Evolutionary conservation across 2,888 invertebrate genomes (phyloP), one percentile per base, ranked within the genome.

Genomic region (Laothoe populi): DNA sequence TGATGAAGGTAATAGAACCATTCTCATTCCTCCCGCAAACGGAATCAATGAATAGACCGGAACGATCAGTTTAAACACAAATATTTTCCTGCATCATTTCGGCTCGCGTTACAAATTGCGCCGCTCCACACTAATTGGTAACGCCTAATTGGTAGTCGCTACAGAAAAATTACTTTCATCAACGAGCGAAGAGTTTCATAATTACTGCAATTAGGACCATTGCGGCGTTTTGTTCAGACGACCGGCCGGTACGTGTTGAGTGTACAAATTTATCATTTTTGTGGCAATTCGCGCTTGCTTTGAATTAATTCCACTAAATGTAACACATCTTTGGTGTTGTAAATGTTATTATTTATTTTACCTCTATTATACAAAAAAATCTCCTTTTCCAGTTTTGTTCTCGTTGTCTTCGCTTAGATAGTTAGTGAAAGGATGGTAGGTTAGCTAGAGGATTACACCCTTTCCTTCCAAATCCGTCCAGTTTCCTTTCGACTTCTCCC

Each of bases 161-260:
- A 81, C 86, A 86, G 85, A 88, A 88, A 89, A 90, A 91, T 90
- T 86, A 84, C 88, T 90, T 87, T 84, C 88, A 90, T 90, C 87
- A 88, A 81, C 84, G 84, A 82, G 85, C 85, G 86, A 90, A 89
- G 90, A 88, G 89, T 90, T 88, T 84, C 87, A 87, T 87, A 88
- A 89, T 89, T 84, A 85, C 85, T 77, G 87, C 84, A 87, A 89
- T 88, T 88, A 89, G 82, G 86, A 81, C 73, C 79, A 81, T 80
- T 78, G 82, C 81, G 78, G 81, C 79, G 82, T 84, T 86, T 85
- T 84, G 86, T 86, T 81, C 83, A 75, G 68, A 75, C 63, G 72
- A 75, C 76, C 71, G 63, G 65, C 64, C 72, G 71, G 81, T 75
- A 88, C 88, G 89, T 88, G 89, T 85, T 79, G 75, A 77, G 87